Evolutionary conservation across 2,797 vertebrate species (phyloP).

Genomic region (Clamator glandarius): DNA sequence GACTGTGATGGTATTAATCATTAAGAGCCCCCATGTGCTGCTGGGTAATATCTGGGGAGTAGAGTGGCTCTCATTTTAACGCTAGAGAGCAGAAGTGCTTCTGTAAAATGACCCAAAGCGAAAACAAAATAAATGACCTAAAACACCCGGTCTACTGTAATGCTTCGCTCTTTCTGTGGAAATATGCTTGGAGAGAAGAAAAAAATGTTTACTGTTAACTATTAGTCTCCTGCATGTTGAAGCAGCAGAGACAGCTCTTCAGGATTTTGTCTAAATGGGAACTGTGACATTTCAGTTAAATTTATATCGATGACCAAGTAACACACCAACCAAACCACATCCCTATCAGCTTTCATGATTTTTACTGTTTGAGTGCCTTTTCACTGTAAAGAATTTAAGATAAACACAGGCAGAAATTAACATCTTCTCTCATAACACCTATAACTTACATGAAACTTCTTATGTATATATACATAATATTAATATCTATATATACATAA

Average conservation of each 20-base stretch:
- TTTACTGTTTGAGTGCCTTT: background rate
- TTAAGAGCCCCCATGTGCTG: conserved; percentile 92
- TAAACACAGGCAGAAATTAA: conserved; percentile 28
- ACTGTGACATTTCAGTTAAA: conserved; percentile 52
- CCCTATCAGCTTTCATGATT: background rate
- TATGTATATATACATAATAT: no score
- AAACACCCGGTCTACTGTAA: conserved; percentile 79
- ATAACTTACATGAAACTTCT: background rate
- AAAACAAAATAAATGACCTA: conserved; percentile 94
- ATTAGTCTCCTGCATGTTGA: conserved; percentile 57
- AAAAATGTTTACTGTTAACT: conserved; percentile 76
- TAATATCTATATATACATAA: no score
- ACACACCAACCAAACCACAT: background rate
- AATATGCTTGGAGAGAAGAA: conserved; percentile 58
- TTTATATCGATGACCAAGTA: background rate
- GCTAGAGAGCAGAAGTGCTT: conserved; percentile 87
- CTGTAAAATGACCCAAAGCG: conserved; percentile 89
- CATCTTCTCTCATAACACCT: background rate
- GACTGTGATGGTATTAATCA: conserved; percentile 99
- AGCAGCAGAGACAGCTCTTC: background rate
- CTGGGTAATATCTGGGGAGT: conserved; percentile 90
- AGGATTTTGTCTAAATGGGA: background rate
- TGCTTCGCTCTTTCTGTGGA: conserved; percentile 73
- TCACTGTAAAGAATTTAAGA: background rate
- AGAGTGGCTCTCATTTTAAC: conserved; percentile 89